Percentiles rank a stretch among this genome's conserved stretches.
Evolutionary conservation across 2,113 vertebrate species (phyloP).

Genomic region (Microcebus murinus): DNA sequence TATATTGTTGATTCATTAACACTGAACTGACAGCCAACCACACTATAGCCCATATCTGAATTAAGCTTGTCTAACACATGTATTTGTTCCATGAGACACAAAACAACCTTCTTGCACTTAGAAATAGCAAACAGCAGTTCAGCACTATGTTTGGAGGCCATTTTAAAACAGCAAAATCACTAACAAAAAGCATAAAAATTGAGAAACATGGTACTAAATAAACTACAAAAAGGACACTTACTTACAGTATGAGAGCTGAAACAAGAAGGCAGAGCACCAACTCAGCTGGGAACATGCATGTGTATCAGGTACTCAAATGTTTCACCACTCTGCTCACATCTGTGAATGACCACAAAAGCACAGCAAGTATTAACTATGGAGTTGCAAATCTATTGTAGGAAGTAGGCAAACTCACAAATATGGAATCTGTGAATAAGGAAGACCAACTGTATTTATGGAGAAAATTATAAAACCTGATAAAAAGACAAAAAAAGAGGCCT

Average conservation of each 20-base stretch:
- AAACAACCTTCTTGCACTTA: neutral
- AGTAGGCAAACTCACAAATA: neutral
- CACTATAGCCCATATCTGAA: neutral
- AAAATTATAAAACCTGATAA: neutral
- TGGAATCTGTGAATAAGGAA: neutral
- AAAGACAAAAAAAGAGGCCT: neutral
- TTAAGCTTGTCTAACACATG: neutral
- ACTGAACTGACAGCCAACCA: neutral
- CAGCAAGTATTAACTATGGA: neutral
- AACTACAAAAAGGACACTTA: neutral
- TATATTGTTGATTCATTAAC: neutral
- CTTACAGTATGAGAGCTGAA: neutral
- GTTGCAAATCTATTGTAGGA: neutral
- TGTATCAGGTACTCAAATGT: neutral
- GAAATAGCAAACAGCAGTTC: neutral
- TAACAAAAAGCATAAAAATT: neutral
- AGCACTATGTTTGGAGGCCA: neutral
- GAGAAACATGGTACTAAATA: neutral
- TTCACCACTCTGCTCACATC: neutral
- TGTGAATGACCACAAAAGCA: neutral
- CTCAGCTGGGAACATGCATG: neutral
- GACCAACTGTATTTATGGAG: neutral
- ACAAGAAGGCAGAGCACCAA: neutral
- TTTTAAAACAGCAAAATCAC: neutral
- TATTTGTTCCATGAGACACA: neutral